A percentile compares a stretch with the other conserved stretches of the same genome.
Evolutionary conservation across 2,113 vertebrate genomes (phyloP).

Genomic region (Rattus norvegicus): GRCr8 NC_086024.1:136914501-136915000

Average conservation of each 20-base stretch:
- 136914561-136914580: not conserved
- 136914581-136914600: not conserved
- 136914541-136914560: not conserved
- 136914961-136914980: not conserved
- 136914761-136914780: not conserved
- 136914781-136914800: rapidly evolving
- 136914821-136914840: not conserved
- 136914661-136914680: not conserved
- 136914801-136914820: not conserved
- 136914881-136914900: not conserved
- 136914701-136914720: not conserved
- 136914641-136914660: not conserved
- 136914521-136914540: not conserved
- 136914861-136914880: not conserved
- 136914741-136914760: rapidly evolving
- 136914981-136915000: not conserved
- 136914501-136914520: not conserved
- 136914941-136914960: not conserved
- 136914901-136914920: not conserved
- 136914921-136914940: not conserved
- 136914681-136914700: rapidly evolving
- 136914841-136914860: not conserved
- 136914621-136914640: not conserved
- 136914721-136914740: rapidly evolving
- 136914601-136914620: not conserved